Base-by-base conservation (phyloP, 2,888 invertebrate genomes). In the Aradus depressus region DNA sequence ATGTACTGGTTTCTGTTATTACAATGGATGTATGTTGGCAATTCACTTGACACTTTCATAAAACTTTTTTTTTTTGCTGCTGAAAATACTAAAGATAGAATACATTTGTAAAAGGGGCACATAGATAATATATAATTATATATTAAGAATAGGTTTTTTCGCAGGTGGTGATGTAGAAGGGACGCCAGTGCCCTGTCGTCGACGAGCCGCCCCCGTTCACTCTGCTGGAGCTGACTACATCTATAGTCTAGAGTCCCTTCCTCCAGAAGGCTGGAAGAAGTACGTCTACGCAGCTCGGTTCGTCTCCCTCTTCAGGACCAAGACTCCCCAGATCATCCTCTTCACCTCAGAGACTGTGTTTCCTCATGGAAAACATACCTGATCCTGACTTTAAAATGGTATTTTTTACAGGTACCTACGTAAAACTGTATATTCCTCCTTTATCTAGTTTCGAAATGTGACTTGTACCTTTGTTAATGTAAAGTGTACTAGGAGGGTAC, bases 301-400 rank as follows among this genome's bases (percentile, higher is more conserved):
- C 74, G 85, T 96, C 10, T 81, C 85, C 61, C 72, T 93, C 56
- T 87, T 95, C 0, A 81, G 85, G 66, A 88, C 89, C 12, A 91
- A 90, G 72, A 95, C 95, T 6, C 87, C 93, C 0, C 96, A 95
- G 73, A 77, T 96, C 21, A 95, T 90, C 1, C 76, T 87, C 48
- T 93, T 91, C 65, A 87, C 87, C 44, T 66, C 75, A 44, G 73
- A 79, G 63, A 87, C 89, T 2, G 95, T 92, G 88, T 65, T 79
- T 87, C 61, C 75, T 93, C 21, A 96, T 95, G 95, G 95, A 96
- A 70, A 95, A 88, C 66, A 74, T 80, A 1, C 77, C 78, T 0
- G 66, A 70, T 62, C 77, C 80, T 2, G 85, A 91, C 67, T 87
- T 87, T 65, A 87, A 90, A 70, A 75, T 79, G 58, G 76, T 76